Percentiles rank a stretch among this genome's conserved stretches.
Conservation (phyloP, 2,113 vertebrate species). For the Rattus rattus region DNA sequence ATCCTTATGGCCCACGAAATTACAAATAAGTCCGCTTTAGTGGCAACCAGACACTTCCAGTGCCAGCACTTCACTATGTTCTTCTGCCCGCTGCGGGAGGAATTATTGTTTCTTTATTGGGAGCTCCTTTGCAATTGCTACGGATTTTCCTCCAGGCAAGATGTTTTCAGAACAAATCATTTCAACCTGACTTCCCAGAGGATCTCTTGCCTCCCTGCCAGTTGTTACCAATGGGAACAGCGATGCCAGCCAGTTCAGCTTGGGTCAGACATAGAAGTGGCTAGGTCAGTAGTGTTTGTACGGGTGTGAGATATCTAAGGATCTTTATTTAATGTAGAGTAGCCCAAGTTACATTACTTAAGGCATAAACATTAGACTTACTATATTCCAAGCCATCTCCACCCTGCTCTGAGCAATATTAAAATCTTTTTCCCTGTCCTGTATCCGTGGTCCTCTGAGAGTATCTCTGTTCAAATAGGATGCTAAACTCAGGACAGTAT, state of each 20-base stretch:
- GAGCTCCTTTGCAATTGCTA: background rate
- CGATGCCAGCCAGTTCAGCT: background rate
- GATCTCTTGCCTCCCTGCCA: background rate
- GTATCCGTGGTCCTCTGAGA: background rate
- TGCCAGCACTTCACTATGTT: rapidly evolving
- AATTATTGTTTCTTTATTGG: background rate
- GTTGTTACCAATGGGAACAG: background rate
- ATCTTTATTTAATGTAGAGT: background rate
- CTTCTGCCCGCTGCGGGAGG: background rate
- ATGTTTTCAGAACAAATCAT: background rate
- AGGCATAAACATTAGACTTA: background rate
- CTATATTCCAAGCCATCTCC: background rate
- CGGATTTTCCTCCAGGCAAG: background rate
- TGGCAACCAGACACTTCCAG: background rate
- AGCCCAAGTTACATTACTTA: constrained; percentile 19
- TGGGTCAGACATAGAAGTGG: background rate
- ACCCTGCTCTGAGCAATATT: background rate
- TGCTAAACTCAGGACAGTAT: background rate
- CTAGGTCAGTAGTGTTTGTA: background rate
- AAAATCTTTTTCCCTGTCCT: background rate
- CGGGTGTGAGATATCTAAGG: background rate
- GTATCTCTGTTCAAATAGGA: background rate
- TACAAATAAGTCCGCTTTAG: background rate
- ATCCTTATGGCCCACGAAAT: background rate
- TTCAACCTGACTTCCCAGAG: constrained; percentile 31